Base-by-base conservation (phyloP, 2,797 vertebrate species). In the Poeciliopsis turneri region DNA sequence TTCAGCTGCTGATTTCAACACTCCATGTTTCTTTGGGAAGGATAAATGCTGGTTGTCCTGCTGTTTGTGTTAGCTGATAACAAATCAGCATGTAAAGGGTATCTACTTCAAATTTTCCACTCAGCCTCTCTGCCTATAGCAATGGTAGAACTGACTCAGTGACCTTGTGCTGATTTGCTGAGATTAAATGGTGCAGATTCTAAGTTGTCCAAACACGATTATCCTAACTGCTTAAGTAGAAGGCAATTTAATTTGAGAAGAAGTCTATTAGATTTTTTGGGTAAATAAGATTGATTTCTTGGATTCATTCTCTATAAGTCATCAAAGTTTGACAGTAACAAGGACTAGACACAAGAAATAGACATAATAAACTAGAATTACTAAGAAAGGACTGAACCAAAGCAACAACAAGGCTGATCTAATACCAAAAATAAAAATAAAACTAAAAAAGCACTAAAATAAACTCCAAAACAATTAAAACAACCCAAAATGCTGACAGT, bases 11-110 rank as follows among this genome's bases (percentile, higher is more conserved):
- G 74, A 72, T 75, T 47, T 75, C 23, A 68, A 43, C 45, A 28
- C 74, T 74, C 18, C 53, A 81, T 43, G 84, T 82, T 75, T 47
- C 72, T 75, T 55, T 46, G 76, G 69, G 2, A 77, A 73, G 80
- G n/a, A 82, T 90, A 90, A 89, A 91, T 91, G 90, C 84, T 79
- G 88, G 88, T 46, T 5, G 28, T n/a, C 68, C 78, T 66, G n/a
- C 41, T 2, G 5, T 30, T 33, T 90, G 92, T 91, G 82, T 92
- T 45, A 51, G 70, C 39, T 91, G 75, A 89, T 84, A 91, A 92
- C 91, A 93, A 78, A 49, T 46, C 51, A 66, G 78, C 68, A 49
- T 80, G 45, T 23, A 69, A 47, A 46, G 72, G 36, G 49, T 43
- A 55, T 39, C 30, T 39, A 59, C 15, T 39, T 10, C 30, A 86